These are phyloP conservation scores for Xiphydria camelus DNA, from an alignment of 2,888 invertebrate genomes.

Conservation along the genomic window DNA sequence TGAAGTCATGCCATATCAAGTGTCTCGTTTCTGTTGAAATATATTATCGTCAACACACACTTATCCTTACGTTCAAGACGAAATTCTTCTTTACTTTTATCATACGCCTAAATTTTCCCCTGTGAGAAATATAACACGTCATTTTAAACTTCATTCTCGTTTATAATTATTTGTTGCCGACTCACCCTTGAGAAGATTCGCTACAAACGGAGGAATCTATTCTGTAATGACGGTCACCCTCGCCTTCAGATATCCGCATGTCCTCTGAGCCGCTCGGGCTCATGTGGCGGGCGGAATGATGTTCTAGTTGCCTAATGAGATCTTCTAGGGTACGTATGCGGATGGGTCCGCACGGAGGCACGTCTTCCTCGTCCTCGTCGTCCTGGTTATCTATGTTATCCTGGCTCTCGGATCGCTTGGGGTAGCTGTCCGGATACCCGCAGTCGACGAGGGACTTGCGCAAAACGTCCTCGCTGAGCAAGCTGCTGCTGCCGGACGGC, in stretches of 20 bases:
- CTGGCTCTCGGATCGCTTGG: slow-evolving; percentile 66
- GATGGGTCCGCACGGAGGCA: slow-evolving; percentile 79
- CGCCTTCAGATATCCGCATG: slow-evolving; percentile 85
- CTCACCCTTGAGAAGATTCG: slow-evolving; percentile 74
- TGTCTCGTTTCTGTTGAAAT: too few species aligned
- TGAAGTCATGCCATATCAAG: too few species aligned
- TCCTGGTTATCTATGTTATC: slow-evolving; percentile 73
- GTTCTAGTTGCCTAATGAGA: slow-evolving; percentile 84
- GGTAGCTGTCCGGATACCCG: slow-evolving; percentile 62
- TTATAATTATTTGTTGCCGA: too few species aligned
- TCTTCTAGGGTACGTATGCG: slow-evolving; percentile 90
- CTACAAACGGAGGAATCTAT: slow-evolving; percentile 76
- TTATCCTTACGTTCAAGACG: too few species aligned
- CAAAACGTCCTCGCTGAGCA: slow-evolving; percentile 70
- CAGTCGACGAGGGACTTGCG: slow-evolving; percentile 71
- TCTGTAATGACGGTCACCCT: slow-evolving; percentile 85
- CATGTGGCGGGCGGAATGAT: slow-evolving; percentile 84
- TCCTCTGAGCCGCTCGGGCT: slow-evolving; percentile 91
- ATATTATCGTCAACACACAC: too few species aligned
- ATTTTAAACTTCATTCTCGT: too few species aligned
- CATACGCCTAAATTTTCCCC: too few species aligned
- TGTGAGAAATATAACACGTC: too few species aligned
- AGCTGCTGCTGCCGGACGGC: slow-evolving; percentile 68
- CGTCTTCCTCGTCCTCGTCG: slow-evolving; percentile 73
- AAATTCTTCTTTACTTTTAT: too few species aligned